phyloP scores from a whole-genome alignment of 2,113 vertebrate genomes.

The Gulo gulo region DNA sequence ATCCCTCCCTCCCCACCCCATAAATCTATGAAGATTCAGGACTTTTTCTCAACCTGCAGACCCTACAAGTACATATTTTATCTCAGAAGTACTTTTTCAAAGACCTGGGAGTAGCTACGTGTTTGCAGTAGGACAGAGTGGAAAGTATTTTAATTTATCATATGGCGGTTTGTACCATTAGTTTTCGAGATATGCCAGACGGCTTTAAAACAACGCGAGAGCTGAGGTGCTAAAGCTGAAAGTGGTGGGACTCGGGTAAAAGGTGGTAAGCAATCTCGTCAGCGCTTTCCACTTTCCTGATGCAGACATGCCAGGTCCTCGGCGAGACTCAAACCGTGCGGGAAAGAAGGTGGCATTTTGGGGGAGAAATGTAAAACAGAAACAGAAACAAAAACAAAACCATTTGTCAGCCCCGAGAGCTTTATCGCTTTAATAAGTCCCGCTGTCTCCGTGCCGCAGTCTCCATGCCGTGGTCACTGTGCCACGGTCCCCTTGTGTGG shows the following conservation, averaged over 20 bases:
- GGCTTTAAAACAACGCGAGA: slow-evolving; percentile 49
- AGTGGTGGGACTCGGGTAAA: not conserved
- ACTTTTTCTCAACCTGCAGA: slow-evolving; percentile 68
- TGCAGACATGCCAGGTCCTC: not conserved
- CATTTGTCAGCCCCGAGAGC: not conserved
- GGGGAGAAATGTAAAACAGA: no score
- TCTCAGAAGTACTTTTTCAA: slow-evolving; percentile 80
- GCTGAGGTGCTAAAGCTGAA: not conserved
- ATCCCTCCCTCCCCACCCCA: slow-evolving; percentile 55
- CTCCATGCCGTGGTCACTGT: fast-evolving
- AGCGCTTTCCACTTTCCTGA: not conserved
- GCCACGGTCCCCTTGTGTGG: fast-evolving
- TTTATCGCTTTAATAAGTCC: not conserved
- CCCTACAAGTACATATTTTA: slow-evolving; percentile 79
- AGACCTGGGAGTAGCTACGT: slow-evolving; percentile 69
- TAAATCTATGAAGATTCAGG: slow-evolving; percentile 73
- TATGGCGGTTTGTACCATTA: slow-evolving; percentile 50
- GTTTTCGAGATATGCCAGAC: slow-evolving; percentile 59
- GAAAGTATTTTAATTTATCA: slow-evolving; percentile 78
- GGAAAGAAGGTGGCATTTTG: not conserved
- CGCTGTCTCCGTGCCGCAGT: fast-evolving
- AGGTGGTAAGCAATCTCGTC: not conserved
- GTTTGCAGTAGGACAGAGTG: slow-evolving; percentile 56
- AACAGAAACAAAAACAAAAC: not conserved
- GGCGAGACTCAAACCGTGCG: fast-evolving